Conservation (phyloP, 2,888 invertebrate genomes). For the Harpalus rufipes region DNA sequence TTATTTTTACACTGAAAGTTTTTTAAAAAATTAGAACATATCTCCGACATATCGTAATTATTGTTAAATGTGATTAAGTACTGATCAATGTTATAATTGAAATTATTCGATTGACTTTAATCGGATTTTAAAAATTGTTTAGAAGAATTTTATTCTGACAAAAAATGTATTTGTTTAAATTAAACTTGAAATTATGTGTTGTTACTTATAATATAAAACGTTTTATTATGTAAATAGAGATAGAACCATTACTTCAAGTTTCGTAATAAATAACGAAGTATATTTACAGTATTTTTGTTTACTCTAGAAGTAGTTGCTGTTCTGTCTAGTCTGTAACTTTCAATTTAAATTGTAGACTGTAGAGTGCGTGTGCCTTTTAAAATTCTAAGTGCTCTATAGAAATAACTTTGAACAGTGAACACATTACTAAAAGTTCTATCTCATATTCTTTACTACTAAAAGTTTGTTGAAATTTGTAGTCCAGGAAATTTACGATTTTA, state of each 20-base stretch:
- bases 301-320: constrained; percentile 53
- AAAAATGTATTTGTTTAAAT: not conserved
- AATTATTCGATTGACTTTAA: not conserved
- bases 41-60: constrained; percentile 60
- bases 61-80: constrained; percentile 29
- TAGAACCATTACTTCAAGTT: constrained; percentile 4
- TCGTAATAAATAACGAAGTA: constrained; percentile 1
- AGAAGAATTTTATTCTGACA: not conserved
- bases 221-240: not conserved
- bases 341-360: constrained; percentile 5
- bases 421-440: not conserved
- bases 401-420: not conserved
- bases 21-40: constrained; percentile 57
- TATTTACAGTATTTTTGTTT: constrained; percentile 1
- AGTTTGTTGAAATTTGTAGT: too few species aligned
- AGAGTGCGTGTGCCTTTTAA: constrained; percentile 48
- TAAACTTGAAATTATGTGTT: not conserved
- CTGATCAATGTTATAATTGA: constrained; percentile 20
- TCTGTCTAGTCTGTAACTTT: constrained; percentile 57
- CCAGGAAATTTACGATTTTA: too few species aligned
- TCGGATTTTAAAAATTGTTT: not conserved
- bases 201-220: constrained; percentile 16
- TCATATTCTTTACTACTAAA: too few species aligned
- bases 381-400: not conserved
- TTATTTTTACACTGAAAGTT: constrained; percentile 46